Evolutionary conservation across 2,797 vertebrate species (phyloP), one percentile per base, ranked within the genome.

Genomic region (Falco biarmicus): DNA sequence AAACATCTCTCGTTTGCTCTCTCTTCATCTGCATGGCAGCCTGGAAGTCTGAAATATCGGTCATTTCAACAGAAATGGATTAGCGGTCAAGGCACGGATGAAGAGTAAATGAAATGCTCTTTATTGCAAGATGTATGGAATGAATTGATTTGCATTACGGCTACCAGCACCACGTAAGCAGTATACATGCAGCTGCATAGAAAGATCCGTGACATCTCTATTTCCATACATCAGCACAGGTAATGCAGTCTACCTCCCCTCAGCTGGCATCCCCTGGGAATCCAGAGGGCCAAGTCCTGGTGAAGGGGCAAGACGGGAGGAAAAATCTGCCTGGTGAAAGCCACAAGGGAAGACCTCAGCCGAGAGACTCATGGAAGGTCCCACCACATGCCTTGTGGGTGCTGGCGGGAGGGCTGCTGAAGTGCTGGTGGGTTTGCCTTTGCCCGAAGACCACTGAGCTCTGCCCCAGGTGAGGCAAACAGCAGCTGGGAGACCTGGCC

Each of bases 31-130:
- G 13, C 71, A 7, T 19, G 50, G 60, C 84, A 85, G 28, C 60
- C 68, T 77, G 65, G n/a, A 75, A 71, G 31, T 63, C 51, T 90
- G 91, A 94, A 79, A 80, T 59, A 80, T 29, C 32, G 71, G 78
- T 34, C 48, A 51, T 88, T 87, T 13, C 65, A 69, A 26, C 29
- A 84, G 80, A 54, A 80, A 77, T 22, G 83, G 66, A 81, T 87
- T 17, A 74, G 89, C 5, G 15, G 76, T 70, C 28, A 84, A 70
- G 85, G 87, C 81, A 87, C 0, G 15, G 77, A 22, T 0, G 13
- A 79, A 29, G 17, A 92, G 47, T 45, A 68, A 84, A 79, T 48
- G 57, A 75, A 90, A 60, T 39, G 41, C 56, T 87, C 31, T 22
- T 84, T 89, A 74, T 17, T 41, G 37, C 29, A 54, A 18, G 66